These are phyloP conservation scores for Heliocidaris erythrogramma DNA, from an alignment of 35 echinoderm and acorn worm genomes.

Conservation along the genomic window DNA sequence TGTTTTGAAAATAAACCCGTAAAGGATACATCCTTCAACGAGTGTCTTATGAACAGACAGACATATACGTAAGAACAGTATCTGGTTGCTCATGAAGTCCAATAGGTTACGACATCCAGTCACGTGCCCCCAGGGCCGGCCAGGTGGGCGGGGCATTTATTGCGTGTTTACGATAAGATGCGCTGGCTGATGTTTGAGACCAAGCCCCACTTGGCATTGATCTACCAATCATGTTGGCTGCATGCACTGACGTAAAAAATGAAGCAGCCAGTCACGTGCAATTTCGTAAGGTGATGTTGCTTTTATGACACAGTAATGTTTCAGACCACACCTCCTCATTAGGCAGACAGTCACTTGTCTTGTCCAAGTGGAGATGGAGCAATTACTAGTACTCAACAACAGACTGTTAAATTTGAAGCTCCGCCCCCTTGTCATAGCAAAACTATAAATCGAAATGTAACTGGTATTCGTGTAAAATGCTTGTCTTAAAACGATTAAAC, in stretches of 20 bases:
- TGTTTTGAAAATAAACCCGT: constrained; percentile 2
- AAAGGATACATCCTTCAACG: constrained; percentile 7
- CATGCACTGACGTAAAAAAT: too few species aligned
- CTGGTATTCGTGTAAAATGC: too few species aligned
- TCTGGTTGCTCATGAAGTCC: not conserved
- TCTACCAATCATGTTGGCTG: too few species aligned
- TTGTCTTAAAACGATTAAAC: too few species aligned
- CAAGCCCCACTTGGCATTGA: not conserved
- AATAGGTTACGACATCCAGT: not conserved
- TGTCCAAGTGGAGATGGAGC: too few species aligned
- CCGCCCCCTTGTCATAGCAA: too few species aligned
- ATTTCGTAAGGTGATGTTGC: not conserved
- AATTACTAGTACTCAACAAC: too few species aligned
- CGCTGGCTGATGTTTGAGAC: not conserved
- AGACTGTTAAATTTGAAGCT: too few species aligned
- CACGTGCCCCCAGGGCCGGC: not conserved
- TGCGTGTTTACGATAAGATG: not conserved
- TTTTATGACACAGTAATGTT: not conserved
- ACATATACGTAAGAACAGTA: not conserved
- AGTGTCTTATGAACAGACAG: not conserved
- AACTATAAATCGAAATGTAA: too few species aligned
- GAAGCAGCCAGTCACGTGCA: not conserved
- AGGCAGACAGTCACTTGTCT: too few species aligned
- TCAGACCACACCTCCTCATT: not conserved
- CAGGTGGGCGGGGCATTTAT: not conserved